These are phyloP conservation scores for Agrypnus murinus DNA, from an alignment of 2,888 invertebrate species.

Conservation along the genomic window DNA sequence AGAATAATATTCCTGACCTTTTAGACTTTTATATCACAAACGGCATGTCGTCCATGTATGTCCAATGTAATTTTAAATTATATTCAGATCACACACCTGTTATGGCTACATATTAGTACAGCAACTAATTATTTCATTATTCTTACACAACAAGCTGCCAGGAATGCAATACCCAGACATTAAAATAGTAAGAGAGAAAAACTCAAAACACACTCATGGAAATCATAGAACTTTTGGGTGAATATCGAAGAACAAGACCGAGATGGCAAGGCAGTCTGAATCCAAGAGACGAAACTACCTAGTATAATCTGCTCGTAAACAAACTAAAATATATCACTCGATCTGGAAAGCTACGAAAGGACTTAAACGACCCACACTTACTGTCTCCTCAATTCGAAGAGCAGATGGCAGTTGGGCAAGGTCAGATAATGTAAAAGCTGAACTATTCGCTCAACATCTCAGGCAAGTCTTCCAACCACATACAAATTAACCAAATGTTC, in stretches of 20 bases:
- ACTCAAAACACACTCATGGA: constrained; percentile 2
- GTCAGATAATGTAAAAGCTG: background rate
- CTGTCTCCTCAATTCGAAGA: background rate
- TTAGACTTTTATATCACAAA: constrained; percentile 6
- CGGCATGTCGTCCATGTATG: background rate
- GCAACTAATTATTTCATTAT: constrained; percentile 1
- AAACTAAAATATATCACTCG: constrained; percentile 5
- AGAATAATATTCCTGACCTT: background rate
- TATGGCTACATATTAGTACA: background rate
- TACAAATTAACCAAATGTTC: background rate
- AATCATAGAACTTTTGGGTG: background rate
- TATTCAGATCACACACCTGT: background rate
- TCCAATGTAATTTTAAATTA: background rate
- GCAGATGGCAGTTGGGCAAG: background rate
- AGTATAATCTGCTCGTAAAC: background rate
- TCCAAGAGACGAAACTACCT: background rate
- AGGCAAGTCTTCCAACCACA: background rate
- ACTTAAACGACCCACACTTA: constrained; percentile 3
- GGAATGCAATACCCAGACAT: background rate
- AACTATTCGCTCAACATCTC: constrained; percentile 1
- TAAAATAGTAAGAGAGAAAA: background rate
- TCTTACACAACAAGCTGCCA: background rate
- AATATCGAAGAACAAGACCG: constrained; percentile 6
- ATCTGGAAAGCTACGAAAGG: too few species aligned
- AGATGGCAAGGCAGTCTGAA: background rate